Conservation (phyloP, 2,888 invertebrate species). For the Odontocolon sp. region DNA sequence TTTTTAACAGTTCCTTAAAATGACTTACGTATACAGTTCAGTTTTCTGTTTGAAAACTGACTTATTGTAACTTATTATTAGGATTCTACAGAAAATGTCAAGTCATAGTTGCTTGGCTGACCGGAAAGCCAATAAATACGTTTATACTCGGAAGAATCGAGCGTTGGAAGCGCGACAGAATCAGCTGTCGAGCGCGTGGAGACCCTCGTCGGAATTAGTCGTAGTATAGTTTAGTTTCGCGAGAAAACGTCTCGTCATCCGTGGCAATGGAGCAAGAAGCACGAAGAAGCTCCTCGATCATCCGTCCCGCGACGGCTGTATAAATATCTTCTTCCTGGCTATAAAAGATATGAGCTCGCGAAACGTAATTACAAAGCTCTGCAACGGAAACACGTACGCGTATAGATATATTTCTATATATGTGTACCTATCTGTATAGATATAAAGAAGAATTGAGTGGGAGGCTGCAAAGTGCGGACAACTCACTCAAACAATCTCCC, state of each 20-base stretch:
- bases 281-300: constrained; percentile 74
- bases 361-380: constrained; percentile 75
- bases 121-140: constrained; percentile 48
- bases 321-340: constrained; percentile 78
- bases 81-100: constrained; percentile 1
- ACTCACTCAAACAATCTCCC: constrained; percentile 10
- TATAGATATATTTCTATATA: too few species aligned
- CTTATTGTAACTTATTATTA: too few species aligned
- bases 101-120: not conserved
- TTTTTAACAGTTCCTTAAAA: too few species aligned
- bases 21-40: too few species aligned
- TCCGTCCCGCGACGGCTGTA: constrained; percentile 76
- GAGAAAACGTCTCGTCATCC: constrained; percentile 75
- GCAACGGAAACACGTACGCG: constrained; percentile 70
- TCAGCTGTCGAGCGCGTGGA: constrained; percentile 36
- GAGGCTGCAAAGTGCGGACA: not conserved
- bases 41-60: too few species aligned
- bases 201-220: constrained; percentile 26
- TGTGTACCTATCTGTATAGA: constrained; percentile 15
- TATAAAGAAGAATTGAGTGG: constrained; percentile 24
- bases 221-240: constrained; percentile 47
- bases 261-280: constrained; percentile 66
- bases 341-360: constrained; percentile 74
- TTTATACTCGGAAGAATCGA: constrained; percentile 34
- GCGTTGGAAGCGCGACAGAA: constrained; percentile 50